Evolutionary conservation across 2,113 vertebrate species (phyloP).

Genomic region (Pyrgilauda ruficollis): DNA sequence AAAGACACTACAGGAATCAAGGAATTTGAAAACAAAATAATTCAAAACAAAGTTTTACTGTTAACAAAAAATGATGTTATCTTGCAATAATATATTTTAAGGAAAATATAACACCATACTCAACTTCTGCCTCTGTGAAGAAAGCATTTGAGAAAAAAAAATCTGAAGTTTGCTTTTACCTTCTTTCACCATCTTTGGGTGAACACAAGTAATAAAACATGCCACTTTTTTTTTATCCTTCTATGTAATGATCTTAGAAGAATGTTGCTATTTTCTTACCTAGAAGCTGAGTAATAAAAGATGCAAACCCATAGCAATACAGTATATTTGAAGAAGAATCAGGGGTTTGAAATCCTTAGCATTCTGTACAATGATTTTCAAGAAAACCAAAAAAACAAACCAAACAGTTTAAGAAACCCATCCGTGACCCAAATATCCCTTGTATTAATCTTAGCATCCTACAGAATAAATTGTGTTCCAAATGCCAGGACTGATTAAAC

Average conservation of each 20-base stretch:
- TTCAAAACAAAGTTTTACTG: background rate
- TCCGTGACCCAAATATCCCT: conserved; percentile 65
- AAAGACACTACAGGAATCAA: background rate
- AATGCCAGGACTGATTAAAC: conserved; percentile 57
- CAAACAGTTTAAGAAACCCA: conserved; percentile 52
- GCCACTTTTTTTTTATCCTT: background rate
- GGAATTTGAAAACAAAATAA: background rate
- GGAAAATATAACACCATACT: background rate
- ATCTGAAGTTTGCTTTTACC: conserved; percentile 33
- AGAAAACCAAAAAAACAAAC: background rate
- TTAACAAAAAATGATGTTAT: background rate
- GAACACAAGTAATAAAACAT: conserved; percentile 39
- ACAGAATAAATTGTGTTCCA: conserved; percentile 38
- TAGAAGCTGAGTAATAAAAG: conserved; percentile 44
- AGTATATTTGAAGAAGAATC: conserved; percentile 49
- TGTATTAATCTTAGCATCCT: conserved; percentile 50
- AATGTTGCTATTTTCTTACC: conserved; percentile 36
- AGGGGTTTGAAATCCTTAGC: conserved; percentile 48
- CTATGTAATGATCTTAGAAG: conserved; percentile 54
- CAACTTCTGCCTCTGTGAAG: background rate
- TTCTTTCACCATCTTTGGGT: background rate
- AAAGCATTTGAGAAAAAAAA: background rate
- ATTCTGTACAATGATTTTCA: conserved; percentile 38
- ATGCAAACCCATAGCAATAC: conserved; percentile 22
- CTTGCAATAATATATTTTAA: background rate